Evolutionary conservation across 2,113 vertebrate genomes (phyloP), one percentile per base, ranked within the genome.

Genomic region (Dipodomys stephensi): DNA sequence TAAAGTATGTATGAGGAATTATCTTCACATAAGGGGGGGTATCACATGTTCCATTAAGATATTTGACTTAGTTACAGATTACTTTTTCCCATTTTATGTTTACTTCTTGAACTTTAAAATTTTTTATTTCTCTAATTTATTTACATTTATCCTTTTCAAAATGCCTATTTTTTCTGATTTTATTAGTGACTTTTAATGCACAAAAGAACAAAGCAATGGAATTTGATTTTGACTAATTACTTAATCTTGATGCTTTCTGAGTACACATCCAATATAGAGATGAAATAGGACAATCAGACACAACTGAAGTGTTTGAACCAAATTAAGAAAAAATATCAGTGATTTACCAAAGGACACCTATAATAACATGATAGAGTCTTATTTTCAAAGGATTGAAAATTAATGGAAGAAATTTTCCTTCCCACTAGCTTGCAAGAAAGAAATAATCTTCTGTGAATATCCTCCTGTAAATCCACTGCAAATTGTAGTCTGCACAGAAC

Each of bases 391-490:
- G 82, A 62, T 91, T 91, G 87, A 65, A 97, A 96, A 97, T 93
- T 93, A 92, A 83, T 95, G 88, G 91, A 94, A 94, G 95, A 95
- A 87, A 94, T 94, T 94, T 96, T 96, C 90, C 90, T 97, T 96
- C 87, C 94, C 90, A 88, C 93, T 87, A 95, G 96, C 85, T 95
- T 96, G 62, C 85, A 90, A 92, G 91, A 92, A 91, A 96, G 96
- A 96, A 96, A 94, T 97, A 97, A 97, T 97, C 97, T 97, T 95
- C 93, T 97, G 79, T 96, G 96, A 96, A 92, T 96, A 88, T 95
- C 90, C 90, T 95, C 72, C 96, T 96, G 35, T 96, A 95, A 97
- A 96, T 95, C 96, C 93, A 94, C 96, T 95, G 95, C 97, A 96
- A 85, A 97, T 83, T 96, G 93, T 85, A 94, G 96, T 94, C 90